Conservation (phyloP, 2,113 vertebrate genomes). For the Eupsittula cactorum region DNA sequence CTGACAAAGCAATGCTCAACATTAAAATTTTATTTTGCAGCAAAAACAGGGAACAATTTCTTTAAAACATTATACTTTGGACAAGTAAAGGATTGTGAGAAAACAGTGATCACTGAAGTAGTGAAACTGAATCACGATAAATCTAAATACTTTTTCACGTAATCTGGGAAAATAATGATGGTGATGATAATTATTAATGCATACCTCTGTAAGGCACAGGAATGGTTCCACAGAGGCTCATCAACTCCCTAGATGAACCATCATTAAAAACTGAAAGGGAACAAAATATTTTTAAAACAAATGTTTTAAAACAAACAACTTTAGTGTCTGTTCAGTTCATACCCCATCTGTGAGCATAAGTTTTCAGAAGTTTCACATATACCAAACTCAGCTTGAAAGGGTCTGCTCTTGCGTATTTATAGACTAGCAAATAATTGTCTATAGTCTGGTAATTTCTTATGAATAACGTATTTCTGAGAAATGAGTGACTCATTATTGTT, state of each 20-base stretch:
- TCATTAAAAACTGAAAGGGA: slow-evolving; percentile 93
- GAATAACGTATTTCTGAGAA: neutral
- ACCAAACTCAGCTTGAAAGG: neutral
- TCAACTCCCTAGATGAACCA: slow-evolving; percentile 91
- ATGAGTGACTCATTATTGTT: neutral
- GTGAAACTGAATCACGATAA: neutral
- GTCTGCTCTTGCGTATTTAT: neutral
- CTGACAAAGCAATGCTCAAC: neutral
- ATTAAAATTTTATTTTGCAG: neutral
- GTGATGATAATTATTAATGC: neutral
- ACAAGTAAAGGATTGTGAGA: neutral
- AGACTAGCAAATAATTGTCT: neutral
- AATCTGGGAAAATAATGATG: neutral
- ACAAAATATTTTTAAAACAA: neutral
- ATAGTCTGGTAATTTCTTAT: neutral
- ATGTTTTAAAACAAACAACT: neutral
- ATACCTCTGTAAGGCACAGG: slow-evolving; percentile 96
- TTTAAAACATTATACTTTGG: neutral
- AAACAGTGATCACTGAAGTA: fast-evolving
- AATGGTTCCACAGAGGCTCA: slow-evolving; percentile 96
- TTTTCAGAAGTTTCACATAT: neutral
- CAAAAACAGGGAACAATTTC: neutral
- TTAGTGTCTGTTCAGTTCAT: neutral
- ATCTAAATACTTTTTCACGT: neutral
- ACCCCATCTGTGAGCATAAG: fast-evolving